Conservation (phyloP, 2,113 vertebrate species). For the Hippocampus zosterae region DNA sequence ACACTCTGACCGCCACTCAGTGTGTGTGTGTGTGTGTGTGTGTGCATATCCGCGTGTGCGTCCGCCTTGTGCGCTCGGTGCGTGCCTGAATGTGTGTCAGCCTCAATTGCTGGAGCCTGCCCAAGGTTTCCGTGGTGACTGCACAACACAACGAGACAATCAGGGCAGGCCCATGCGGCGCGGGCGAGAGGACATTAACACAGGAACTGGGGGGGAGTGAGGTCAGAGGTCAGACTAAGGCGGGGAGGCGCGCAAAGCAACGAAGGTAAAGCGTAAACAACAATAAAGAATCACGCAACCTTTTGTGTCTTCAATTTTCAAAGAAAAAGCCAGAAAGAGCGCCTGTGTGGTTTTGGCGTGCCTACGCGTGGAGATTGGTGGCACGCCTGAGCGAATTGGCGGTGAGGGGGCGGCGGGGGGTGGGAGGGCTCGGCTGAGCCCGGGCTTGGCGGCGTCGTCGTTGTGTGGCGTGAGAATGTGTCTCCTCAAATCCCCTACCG, state of each 20-base stretch:
- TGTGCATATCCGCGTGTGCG: conserved; percentile 28
- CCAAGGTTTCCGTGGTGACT: conserved; percentile 83
- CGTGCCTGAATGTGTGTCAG: conserved; percentile 68
- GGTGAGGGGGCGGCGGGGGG: conserved; percentile 32
- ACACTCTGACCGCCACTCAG: conserved; percentile 57
- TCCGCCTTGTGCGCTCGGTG: conserved; percentile 36
- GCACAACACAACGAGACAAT: conserved; percentile 82
- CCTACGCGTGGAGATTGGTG: conserved; percentile 44
- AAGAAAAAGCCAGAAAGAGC: conserved; percentile 51
- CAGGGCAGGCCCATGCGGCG: conserved; percentile 78
- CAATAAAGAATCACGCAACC: conserved; percentile 53
- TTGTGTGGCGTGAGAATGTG: conserved; percentile 49
- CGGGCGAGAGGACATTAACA: conserved; percentile 78
- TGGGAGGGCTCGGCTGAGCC: conserved; percentile 6
- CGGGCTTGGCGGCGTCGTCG: conserved; percentile 23
- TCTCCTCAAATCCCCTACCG: conserved; percentile 31
- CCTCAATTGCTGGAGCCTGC: conserved; percentile 77
- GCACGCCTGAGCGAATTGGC: conserved; percentile 58
- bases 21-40: conserved; percentile 6
- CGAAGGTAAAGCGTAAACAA: conserved; percentile 51
- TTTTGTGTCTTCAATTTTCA: conserved; percentile 50
- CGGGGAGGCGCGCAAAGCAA: conserved; percentile 36
- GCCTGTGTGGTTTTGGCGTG: conserved; percentile 45
- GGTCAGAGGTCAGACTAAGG: conserved; percentile 72
- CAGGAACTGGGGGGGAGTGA: conserved; percentile 60